These are phyloP conservation scores for Peucedramus taeniatus DNA, from an alignment of 2,113 vertebrate species.

Conservation along the genomic window DNA sequence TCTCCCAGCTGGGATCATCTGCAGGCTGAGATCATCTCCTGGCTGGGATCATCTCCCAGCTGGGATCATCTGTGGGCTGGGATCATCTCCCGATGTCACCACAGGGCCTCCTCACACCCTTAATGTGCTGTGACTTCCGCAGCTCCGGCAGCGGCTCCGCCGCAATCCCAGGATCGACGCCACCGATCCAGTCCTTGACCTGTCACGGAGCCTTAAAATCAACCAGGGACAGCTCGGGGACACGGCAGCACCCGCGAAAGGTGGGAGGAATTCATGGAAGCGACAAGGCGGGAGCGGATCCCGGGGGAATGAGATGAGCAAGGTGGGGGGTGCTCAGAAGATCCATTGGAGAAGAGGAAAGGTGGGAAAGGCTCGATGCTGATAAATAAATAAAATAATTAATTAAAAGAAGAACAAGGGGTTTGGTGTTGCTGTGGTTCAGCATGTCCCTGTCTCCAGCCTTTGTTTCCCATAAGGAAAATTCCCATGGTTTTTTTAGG, in stretches of 20 bases:
- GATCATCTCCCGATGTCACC: not conserved
- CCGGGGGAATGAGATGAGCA: not conserved
- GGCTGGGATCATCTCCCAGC: not conserved
- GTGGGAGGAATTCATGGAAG: not conserved
- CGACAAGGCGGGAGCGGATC: not conserved
- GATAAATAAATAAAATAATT: accelerated
- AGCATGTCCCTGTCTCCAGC: not conserved
- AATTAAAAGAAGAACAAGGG: accelerated
- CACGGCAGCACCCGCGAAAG: not conserved
- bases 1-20: no score
- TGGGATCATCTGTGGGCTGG: not conserved
- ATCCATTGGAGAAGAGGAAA: accelerated
- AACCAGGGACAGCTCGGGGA: not conserved
- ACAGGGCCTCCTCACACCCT: accelerated
- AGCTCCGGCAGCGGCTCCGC: not conserved
- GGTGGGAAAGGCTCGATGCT: accelerated
- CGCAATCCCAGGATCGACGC: not conserved
- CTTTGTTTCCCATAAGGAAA: not conserved
- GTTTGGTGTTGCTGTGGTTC: accelerated
- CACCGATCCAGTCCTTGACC: not conserved
- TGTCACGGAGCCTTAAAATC: not conserved
- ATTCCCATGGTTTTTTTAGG: accelerated
- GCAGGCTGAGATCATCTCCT: no score
- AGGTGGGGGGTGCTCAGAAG: accelerated
- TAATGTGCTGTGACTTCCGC: not conserved